phyloP scores from a whole-genome alignment of 2,888 invertebrate genomes.

The Eremobia ochroleuca region DNA sequence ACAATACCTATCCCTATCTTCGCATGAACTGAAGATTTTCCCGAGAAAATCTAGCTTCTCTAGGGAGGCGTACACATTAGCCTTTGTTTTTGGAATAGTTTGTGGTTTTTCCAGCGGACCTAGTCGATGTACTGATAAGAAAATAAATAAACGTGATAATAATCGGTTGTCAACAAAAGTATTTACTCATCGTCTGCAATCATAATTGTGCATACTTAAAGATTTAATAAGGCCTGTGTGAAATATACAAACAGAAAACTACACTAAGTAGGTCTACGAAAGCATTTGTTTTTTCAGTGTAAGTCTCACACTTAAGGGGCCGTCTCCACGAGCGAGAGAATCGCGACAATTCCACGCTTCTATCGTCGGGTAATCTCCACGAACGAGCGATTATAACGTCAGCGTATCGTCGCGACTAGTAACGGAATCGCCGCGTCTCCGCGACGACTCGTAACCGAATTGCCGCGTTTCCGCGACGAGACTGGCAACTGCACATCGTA shows the following conservation, averaged over 20 bases:
- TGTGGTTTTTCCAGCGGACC: not conserved
- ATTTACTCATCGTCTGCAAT: constrained; percentile 2
- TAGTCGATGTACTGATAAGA: constrained; percentile 21
- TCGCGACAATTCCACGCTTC: too few species aligned
- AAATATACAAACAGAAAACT: not conserved
- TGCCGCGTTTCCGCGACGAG: too few species aligned
- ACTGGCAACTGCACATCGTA: too few species aligned
- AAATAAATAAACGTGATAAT: not conserved
- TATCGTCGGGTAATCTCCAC: too few species aligned
- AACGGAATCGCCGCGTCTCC: too few species aligned
- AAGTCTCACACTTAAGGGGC: too few species aligned
- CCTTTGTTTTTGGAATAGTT: not conserved
- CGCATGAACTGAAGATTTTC: not conserved
- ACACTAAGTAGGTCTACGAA: not conserved
- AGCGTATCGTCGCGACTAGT: too few species aligned
- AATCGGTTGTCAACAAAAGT: not conserved
- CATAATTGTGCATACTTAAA: constrained; percentile 6
- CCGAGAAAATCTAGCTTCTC: not conserved
- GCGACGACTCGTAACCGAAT: too few species aligned
- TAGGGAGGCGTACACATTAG: not conserved
- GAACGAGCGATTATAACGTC: too few species aligned
- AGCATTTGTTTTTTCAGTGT: not conserved
- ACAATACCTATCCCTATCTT: not conserved
- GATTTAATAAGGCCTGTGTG: not conserved
- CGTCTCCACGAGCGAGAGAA: too few species aligned